phyloP scores from a whole-genome alignment of 2,113 vertebrate species.

The Haplotaxodon microlepis region DNA sequence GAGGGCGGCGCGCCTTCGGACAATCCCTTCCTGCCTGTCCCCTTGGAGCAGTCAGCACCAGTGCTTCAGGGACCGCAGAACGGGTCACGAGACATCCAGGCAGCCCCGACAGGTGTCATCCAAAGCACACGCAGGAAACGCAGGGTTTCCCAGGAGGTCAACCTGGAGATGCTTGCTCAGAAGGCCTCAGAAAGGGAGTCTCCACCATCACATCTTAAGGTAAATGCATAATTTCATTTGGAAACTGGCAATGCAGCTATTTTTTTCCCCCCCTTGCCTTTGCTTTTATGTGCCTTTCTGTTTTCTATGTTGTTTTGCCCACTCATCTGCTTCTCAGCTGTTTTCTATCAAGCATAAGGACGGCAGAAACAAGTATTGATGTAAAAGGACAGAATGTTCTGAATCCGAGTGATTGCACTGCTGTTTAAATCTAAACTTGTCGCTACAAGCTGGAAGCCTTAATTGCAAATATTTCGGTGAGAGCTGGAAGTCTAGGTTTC shows the following conservation, averaged over 20 bases:
- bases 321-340: background rate
- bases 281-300: background rate
- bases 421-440: background rate
- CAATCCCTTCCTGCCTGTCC: slow-evolving; percentile 52
- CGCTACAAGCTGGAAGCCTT: background rate
- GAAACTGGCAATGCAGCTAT: background rate
- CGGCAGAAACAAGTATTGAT: background rate
- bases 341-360: background rate
- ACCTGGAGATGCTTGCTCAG: slow-evolving; percentile 91
- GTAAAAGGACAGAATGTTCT: slow-evolving; percentile 1
- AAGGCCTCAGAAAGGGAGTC: slow-evolving; percentile 94
- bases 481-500: background rate
- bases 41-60: slow-evolving; percentile 11
- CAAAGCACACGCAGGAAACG: slow-evolving; percentile 85
- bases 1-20: slow-evolving; percentile 80
- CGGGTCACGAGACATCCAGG: slow-evolving; percentile 65
- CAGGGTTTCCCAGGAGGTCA: slow-evolving; percentile 89
- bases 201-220: slow-evolving; percentile 70
- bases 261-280: background rate
- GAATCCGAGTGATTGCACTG: background rate
- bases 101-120: slow-evolving; percentile 83
- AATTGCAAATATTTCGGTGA: background rate
- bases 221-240: slow-evolving; percentile 13
- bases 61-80: slow-evolving; percentile 54
- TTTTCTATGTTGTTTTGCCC: background rate